phyloP scores from a whole-genome alignment of 1,140 invertebrate genomes.

The Aethina tumida region DNA sequence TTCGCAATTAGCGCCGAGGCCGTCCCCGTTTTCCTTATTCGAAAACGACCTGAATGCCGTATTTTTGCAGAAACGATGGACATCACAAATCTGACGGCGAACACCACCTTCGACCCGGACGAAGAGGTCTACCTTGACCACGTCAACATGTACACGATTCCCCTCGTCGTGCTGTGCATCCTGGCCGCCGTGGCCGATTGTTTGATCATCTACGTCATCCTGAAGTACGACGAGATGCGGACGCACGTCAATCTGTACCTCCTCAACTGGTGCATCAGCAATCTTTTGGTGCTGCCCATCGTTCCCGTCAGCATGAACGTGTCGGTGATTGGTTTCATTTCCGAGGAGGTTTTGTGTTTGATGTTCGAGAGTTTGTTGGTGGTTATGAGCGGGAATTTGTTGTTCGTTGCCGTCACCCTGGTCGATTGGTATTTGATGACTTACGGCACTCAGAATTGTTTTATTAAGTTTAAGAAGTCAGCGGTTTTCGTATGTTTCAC shows the following conservation, averaged over 20 bases:
- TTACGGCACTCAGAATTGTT: constrained; percentile 6
- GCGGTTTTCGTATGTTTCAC: constrained; percentile 5
- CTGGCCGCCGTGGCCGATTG: constrained; percentile 8
- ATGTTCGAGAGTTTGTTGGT: constrained; percentile 12
- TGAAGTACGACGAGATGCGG: constrained; percentile 6
- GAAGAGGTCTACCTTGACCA: constrained; percentile 2
- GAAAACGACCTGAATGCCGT: too few relatives aligned
- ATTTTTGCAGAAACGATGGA: too few relatives aligned
- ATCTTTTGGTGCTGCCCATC: constrained; percentile 12
- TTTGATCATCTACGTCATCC: constrained; percentile 13
- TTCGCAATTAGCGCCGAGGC: too few relatives aligned
- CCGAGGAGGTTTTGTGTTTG: constrained; percentile 9
- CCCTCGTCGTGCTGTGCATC: constrained; percentile 10
- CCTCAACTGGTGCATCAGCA: constrained; percentile 19
- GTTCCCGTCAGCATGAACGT: constrained; percentile 10
- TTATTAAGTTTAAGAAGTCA: constrained; percentile 4
- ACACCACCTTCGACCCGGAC: constrained; percentile 12
- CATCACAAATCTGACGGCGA: constrained; percentile 4
- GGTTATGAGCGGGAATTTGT: constrained; percentile 12
- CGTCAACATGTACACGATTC: constrained; percentile 7
- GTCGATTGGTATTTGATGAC: constrained; percentile 18
- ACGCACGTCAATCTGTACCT: constrained; percentile 17
- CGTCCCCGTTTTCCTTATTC: too few relatives aligned
- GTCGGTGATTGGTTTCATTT: constrained; percentile 12
- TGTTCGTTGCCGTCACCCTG: constrained; percentile 17